Base-by-base conservation (phyloP, 92 coral and sea anemone species). In the Palythoa heliodiscus region DNA sequence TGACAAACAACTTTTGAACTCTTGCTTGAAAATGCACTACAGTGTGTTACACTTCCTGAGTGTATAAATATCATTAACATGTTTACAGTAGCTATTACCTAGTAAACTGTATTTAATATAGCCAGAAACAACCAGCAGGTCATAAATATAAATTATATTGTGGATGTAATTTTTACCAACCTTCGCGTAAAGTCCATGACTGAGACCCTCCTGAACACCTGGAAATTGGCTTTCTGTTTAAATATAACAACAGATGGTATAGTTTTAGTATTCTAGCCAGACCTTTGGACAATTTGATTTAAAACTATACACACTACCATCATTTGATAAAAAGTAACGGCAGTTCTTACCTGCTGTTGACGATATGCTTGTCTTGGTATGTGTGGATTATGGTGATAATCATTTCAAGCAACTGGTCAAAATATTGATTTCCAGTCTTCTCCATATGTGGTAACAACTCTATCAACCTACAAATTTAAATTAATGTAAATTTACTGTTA, bases 311-410 rank as follows among this genome's bases (percentile, higher is more conserved):
- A 64, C 29, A 12, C 11, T 23, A n/a, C 11, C 14, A 64, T 13
- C 35, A n/a, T 2, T 19, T 7, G 10, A 19, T 64, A 19, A 63
- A 64, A 8, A n/a, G 5, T 64, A 25, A 25, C 12, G 8, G 7
- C 19, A 25, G 5, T 25, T 55, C 52, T 5, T 2, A 87, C 95
- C 93, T 83, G 89, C 75, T 70, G 25, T 86, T 90, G 38, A 92
- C 88, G 76, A 75, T 76, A 58, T 94, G 98, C 22, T 90, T 94
- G 83, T 94, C 95, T 80, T 92, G 95, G 86, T 93, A 92, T 25
- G 98, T 94, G 89, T 92, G 93, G 13, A 94, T 82, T 71, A 94
- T 90, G 81, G 92, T 87, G 79, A 90, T 86, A 8, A 94, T 86
- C 92, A 90, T 92, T 67, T 93, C 91, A 55, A 94, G 78, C 23